Evolutionary conservation across 2,888 invertebrate genomes (phyloP).

Genomic region (Marasmarcha lunaedactyla): DNA sequence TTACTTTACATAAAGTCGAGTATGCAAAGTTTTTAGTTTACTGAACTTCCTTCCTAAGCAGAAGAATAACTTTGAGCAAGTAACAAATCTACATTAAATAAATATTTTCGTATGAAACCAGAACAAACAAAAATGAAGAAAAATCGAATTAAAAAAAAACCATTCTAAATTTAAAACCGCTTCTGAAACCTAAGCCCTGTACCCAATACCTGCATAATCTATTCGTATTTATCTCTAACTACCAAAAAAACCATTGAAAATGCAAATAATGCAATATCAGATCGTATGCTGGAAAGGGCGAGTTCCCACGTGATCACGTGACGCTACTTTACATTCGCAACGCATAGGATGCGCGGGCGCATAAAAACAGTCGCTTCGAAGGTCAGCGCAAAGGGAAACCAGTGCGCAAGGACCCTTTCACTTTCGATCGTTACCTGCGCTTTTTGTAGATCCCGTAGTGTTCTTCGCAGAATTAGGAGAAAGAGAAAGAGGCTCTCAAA

Average conservation of each 20-base stretch:
- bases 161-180: too few species aligned
- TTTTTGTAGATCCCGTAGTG: conserved; percentile 61
- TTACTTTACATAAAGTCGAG: too few species aligned
- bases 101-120: too few species aligned
- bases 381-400: conserved; percentile 58
- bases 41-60: too few species aligned
- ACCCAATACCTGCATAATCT: conserved; percentile 9
- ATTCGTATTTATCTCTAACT: conserved; percentile 7
- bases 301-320: conserved; percentile 68
- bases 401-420: conserved; percentile 68
- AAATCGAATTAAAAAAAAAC: too few species aligned
- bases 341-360: conserved; percentile 29
- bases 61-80: too few species aligned
- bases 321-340: conserved; percentile 48
- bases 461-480: conserved; percentile 26
- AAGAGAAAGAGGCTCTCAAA: conserved; percentile 35
- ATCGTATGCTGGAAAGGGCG: conserved; percentile 28
- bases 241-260: conserved; percentile 22
- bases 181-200: too few species aligned
- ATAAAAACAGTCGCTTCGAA: conserved; percentile 39
- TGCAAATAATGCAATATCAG: conserved; percentile 53
- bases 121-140: too few species aligned
- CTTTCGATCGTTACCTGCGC: conserved; percentile 65
- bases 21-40: too few species aligned
- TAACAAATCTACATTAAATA: too few species aligned